Evolutionary conservation across 2,888 invertebrate genomes (phyloP), one percentile per base, ranked within the genome.

Genomic region (Rhaphigaster nebulosa): DNA sequence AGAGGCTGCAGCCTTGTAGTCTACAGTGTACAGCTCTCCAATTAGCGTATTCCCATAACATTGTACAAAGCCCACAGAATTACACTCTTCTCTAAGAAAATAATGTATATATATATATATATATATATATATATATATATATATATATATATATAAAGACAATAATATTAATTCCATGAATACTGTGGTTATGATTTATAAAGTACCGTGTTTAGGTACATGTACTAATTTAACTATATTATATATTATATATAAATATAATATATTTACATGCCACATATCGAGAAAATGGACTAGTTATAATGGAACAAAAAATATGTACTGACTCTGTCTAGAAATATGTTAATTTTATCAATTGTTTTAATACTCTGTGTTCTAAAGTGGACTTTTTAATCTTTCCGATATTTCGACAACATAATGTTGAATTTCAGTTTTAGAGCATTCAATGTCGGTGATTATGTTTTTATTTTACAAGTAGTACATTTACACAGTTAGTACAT

Each of bases 141-240:
- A 92, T 70, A 76, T 60, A 90, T 90, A 91, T 91, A 91, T 92
- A 92, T 91, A 91, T 92, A 92, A 92, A 92, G 91, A 91, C 91
- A 91, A 91, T 91, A 92, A 90, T 87, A 91, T 91, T 91, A 90
- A 91, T 91, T 91, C 88, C 91, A 88, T 87, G 90, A 90, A 91
- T 88, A 90, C 90, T 76, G 91, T 90, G 91, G 92, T 91, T 89
- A 56, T 91, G 91, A 84, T 88, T 88, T 91, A 56, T 90, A 90
- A 88, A 91, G 90, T 90, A 89, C 91, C 91, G 90, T 45, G 80
- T 90, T 88, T 60, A 60, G 91, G 91, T 91, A 91, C 90, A n/a
- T 91, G 91, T 92, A 92, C 91, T 92, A 91, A 91, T 92, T 92
- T 91, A 90, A 88, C 90, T 90, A 88, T 90, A 70, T 87, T 45